Percentiles rank a stretch among this genome's conserved stretches.
phyloP scores from a whole-genome alignment of 2,113 vertebrate species.

The Nesoenas mayeri region DNA sequence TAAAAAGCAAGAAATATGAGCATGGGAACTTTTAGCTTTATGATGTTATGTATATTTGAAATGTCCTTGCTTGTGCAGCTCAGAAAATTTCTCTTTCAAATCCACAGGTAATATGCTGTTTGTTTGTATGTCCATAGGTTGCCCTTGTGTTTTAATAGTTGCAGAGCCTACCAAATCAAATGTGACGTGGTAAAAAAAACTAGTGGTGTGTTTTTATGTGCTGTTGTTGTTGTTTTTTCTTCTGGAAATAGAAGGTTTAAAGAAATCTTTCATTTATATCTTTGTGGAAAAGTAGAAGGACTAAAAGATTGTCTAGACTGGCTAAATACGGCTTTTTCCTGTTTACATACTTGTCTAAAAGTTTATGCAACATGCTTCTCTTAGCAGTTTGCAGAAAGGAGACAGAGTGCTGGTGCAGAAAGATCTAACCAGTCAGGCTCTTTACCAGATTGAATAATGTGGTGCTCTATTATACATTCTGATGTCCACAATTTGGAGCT shows the following conservation, averaged over 20 bases:
- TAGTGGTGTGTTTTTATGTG: too few species aligned
- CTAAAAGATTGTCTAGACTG: neutral
- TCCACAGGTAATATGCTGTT: neutral
- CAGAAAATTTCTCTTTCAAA: neutral
- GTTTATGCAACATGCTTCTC: neutral
- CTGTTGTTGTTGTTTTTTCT: neutral
- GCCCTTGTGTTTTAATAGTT: neutral
- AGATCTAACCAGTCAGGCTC: neutral
- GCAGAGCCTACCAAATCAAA: neutral
- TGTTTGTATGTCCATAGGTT: neutral
- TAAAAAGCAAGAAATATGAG: constrained; percentile 24
- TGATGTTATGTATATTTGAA: neutral
- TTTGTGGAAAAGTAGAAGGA: neutral
- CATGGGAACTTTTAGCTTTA: neutral
- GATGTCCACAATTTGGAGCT: neutral
- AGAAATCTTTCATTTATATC: neutral
- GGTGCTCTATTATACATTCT: neutral
- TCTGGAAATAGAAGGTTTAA: neutral
- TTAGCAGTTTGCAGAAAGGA: neutral
- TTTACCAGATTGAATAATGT: neutral
- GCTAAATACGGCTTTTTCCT: neutral
- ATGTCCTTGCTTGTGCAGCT: neutral
- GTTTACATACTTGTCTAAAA: neutral
- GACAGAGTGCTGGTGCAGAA: neutral
- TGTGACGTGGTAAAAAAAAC: neutral